Evolutionary conservation across 1,140 invertebrate species (phyloP), one percentile per base, ranked within the genome.

Genomic region (Plutomurus gul): DNA sequence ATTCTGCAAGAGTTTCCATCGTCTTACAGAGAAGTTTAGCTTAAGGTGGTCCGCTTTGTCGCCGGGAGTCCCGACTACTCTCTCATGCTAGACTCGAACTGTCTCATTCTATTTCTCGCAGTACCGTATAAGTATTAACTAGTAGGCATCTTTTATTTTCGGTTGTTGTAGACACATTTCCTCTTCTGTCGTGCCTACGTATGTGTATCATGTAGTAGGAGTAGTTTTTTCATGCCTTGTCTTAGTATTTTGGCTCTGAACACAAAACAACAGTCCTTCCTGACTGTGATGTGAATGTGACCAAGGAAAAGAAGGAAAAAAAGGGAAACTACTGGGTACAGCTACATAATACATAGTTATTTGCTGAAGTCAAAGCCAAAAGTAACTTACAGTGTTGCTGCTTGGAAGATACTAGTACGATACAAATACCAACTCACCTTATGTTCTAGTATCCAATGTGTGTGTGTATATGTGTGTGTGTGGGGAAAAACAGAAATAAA

Each of bases 331-430:
- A 65, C 27, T 65, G 56, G 5, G 27, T 33, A 36, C 3, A 33
- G 56, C 13, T 65, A 65, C 56, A 65, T 65, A 65, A 65, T 65
- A 65, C 56, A 65, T 65, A 16, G 56, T 65, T 65, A 65, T 65
- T 65, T 65, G 36, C 56, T 4, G 36, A 56, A 65, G 56, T 65
- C 56, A 43, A 43, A 2, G 2, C 39, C 39, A 8, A 43, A 43
- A 13, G 7, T 43, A 3, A 43, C 39, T 43, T n/a, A n/a, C n/a
- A n/a, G n/a, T n/a, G n/a, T n/a, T n/a, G n/a, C n/a, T n/a, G n/a
- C n/a, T n/a, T n/a, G n/a, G 39, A 43, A 43, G 39, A 43, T 13
- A 43, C 11, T 43, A 43, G n/a, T 43, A 43, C 39, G 39, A n/a
- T 8, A 43, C 39, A 43, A 43, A 3, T 65, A 13, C 20, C 22